phyloP scores from a whole-genome alignment of 2,797 vertebrate species.

The Ciconia nigra region DNA sequence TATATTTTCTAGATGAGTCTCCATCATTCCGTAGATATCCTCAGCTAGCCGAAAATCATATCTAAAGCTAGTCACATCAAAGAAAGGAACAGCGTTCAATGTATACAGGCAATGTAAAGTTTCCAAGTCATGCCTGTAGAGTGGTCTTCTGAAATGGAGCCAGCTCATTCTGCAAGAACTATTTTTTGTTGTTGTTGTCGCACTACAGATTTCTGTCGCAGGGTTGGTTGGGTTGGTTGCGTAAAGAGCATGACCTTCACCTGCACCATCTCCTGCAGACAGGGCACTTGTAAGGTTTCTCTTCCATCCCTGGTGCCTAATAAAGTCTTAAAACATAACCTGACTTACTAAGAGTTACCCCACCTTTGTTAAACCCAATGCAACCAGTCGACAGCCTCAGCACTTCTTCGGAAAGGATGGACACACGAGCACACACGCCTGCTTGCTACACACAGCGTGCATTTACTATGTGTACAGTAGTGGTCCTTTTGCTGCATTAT shows the following conservation, averaged over 20 bases:
- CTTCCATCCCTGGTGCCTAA: not conserved
- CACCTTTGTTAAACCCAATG: not conserved
- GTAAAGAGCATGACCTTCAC: not conserved
- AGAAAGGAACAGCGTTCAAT: not conserved
- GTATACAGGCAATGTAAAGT: not conserved
- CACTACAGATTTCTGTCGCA: not conserved
- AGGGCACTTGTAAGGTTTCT: not conserved
- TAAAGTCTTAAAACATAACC: not conserved
- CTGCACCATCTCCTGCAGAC: not conserved
- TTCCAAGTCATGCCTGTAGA: not conserved
- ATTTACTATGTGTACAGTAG: not conserved
- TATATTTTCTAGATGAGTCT: not conserved
- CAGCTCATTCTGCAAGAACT: not conserved
- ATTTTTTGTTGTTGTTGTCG: accelerated
- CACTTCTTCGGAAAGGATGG: not conserved
- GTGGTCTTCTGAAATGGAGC: not conserved
- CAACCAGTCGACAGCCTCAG: not conserved
- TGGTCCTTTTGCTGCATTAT: not conserved
- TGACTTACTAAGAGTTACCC: not conserved
- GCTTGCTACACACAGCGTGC: not conserved
- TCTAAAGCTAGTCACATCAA: not conserved
- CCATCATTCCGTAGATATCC: not conserved
- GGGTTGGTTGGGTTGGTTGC: not conserved
- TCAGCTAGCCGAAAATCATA: not conserved
- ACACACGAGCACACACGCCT: accelerated